Base-by-base conservation (phyloP, 2,888 invertebrate species). In the Galerucella calmariensis region DNA sequence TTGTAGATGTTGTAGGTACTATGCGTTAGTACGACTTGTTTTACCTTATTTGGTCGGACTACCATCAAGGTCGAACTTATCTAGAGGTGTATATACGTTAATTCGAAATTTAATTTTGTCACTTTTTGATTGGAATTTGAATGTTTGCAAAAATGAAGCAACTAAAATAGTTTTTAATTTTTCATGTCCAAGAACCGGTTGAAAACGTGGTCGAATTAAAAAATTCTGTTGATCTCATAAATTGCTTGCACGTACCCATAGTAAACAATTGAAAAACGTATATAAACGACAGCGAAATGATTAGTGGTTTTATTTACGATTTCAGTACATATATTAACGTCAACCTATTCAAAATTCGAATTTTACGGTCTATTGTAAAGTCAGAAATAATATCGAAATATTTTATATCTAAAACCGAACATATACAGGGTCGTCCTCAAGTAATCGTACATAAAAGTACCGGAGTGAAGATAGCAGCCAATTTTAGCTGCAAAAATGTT, bases 1-100 rank as follows among this genome's bases (percentile, higher is more conserved):
- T 81, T 79, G 79, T 81, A 77, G 73, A 78, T 78, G 74, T 77
- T 51, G n/a, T 12, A 48, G 5, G 71, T 77, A 77, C 74, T 72
- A 73, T 76, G 76, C 70, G 75, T 75, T 73, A 69, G 71, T 75
- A 35, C 67, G 75, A 79, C 77, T 77, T 68, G 79, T 78, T 74
- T 77, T 69, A 51, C 79, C 79, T 67, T 79, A 79, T 79, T 79
- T 79, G 77, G 79, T 35, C 69, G 62, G 68, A 46, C 61, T 27
- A 61, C 71, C 63, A 65, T 73, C 51, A 75, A 76, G 76, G 76
- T 69, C 76, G 77, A 63, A 46, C 56, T 65, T 6, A 24, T 16
- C 69, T 53, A 48, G 59, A 61, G 61, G 69, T 69, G 35, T 8
- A 5, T 35, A 35, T 67, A 53, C 66, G 59, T 73, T 63, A 66